Percentiles rank a stretch among this genome's conserved stretches.
Evolutionary conservation across 1,140 invertebrate genomes (phyloP).

Genomic region (Diuraphis noxia): DNA sequence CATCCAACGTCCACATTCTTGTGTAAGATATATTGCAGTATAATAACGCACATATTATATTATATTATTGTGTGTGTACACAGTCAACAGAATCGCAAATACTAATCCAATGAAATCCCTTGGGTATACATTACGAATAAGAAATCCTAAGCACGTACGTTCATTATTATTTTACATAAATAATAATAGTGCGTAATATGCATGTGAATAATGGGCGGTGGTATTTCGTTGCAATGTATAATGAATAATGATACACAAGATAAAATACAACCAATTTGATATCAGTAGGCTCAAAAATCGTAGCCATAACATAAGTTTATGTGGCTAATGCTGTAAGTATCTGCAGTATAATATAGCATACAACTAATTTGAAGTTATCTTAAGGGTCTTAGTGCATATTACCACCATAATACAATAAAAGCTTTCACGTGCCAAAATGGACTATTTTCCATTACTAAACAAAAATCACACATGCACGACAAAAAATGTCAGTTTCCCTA

Average conservation of each 20-base stretch:
- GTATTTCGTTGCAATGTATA: not conserved
- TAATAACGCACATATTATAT: not conserved
- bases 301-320: not conserved
- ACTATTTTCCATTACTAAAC: not conserved
- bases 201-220: not conserved
- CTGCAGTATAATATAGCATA: not conserved
- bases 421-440: not conserved
- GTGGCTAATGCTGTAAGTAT: not conserved
- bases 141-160: not conserved
- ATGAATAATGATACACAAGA: not conserved
- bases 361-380: not conserved
- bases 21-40: not conserved
- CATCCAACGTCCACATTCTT: no score
- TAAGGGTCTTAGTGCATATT: not conserved
- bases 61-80: not conserved
- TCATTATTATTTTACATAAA: conserved; percentile 7
- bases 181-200: not conserved
- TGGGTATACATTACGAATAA: not conserved
- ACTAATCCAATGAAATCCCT: not conserved
- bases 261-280: not conserved
- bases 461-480: not conserved
- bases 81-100: not conserved
- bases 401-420: not conserved
- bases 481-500: no score
- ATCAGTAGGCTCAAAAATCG: not conserved